Conservation (phyloP, 2,113 vertebrate genomes). For the Myiozetetes cayanensis region DNA sequence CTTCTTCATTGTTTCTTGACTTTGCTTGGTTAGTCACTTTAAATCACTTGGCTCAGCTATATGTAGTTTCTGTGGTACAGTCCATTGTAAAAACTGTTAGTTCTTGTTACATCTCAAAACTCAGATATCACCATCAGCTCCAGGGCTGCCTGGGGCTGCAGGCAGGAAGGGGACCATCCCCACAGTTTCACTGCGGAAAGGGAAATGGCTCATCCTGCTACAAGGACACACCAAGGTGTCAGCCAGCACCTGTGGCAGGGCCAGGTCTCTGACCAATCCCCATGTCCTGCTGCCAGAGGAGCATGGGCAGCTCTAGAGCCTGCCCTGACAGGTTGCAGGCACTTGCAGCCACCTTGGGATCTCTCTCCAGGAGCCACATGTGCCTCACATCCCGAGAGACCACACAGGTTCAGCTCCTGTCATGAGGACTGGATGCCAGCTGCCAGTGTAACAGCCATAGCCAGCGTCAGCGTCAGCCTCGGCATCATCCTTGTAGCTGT, state of each 20-base stretch:
- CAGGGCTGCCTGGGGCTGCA: neutral
- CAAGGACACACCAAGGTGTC: fast-evolving
- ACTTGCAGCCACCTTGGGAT: neutral
- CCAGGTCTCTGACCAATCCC: neutral
- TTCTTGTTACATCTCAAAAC: neutral
- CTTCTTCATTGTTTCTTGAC: neutral
- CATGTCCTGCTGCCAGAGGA: neutral
- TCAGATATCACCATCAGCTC: neutral
- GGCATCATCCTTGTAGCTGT: fast-evolving
- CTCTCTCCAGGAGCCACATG: neutral
- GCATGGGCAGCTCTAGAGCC: neutral
- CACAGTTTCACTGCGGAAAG: neutral
- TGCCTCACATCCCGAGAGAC: neutral
- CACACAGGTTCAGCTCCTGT: neutral
- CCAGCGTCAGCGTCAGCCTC: neutral
- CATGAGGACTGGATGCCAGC: fast-evolving
- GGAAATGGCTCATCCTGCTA: neutral
- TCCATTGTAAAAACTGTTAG: neutral
- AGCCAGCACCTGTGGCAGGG: neutral
- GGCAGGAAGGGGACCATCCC: neutral
- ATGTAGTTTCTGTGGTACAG: neutral
- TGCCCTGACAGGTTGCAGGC: fast-evolving
- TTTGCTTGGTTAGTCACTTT: neutral
- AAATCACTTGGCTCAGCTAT: neutral
- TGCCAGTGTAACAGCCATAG: fast-evolving